phyloP scores from a whole-genome alignment of 2,797 vertebrate species.

The Brachyalestes nurse region DNA sequence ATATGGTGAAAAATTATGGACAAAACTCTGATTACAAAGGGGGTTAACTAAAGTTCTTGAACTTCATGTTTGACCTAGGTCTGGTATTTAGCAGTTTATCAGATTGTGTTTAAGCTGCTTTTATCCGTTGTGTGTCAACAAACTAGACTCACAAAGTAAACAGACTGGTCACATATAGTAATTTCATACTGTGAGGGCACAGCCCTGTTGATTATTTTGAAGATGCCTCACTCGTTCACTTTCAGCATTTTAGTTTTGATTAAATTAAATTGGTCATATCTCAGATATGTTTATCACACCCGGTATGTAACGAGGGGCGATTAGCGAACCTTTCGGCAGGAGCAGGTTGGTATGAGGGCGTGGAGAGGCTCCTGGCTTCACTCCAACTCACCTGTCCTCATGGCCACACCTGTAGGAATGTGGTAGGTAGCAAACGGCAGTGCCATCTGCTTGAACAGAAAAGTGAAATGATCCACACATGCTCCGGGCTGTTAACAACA shows the following conservation, averaged over 20 bases:
- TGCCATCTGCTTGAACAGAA: conserved; percentile 41
- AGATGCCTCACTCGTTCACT: neutral
- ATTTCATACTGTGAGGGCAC: neutral
- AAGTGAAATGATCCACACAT: conserved; percentile 17
- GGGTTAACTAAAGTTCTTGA: neutral
- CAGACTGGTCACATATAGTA: neutral
- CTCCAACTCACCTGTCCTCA: conserved; percentile 73
- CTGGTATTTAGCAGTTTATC: neutral
- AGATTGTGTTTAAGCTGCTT: neutral
- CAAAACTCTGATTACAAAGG: neutral
- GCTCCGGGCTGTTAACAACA: conserved; percentile 6
- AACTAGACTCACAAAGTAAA: conserved; percentile 1
- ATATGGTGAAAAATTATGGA: neutral
- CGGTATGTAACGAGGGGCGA: conserved; percentile 1
- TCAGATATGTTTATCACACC: conserved; percentile 25
- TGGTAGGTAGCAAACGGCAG: conserved; percentile 42
- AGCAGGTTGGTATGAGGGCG: conserved; percentile 72
- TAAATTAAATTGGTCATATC: conserved; percentile 25
- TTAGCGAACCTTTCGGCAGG: conserved; percentile 31
- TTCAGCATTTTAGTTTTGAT: neutral
- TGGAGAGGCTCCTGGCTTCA: conserved; percentile 61
- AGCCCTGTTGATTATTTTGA: neutral
- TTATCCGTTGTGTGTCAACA: neutral
- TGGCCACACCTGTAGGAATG: conserved; percentile 68
- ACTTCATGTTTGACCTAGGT: neutral